Base-by-base conservation (phyloP, 2,797 vertebrate genomes). In the Clarias pachynema region DNA sequence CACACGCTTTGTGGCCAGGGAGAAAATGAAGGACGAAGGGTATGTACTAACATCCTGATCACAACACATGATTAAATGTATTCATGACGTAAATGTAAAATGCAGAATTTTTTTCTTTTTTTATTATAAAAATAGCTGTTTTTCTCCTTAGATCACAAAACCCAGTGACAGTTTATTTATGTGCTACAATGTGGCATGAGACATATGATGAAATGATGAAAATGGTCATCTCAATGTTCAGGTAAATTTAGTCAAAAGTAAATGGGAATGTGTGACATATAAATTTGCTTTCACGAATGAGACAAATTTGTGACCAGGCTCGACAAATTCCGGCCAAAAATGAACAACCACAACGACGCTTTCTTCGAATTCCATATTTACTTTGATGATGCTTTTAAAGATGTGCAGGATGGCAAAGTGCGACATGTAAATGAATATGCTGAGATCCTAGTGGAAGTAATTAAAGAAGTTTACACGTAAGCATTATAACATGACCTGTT, bases 161-260 rank as follows among this genome's bases (percentile, higher is more conserved):
- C 20, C 73, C 57, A 34, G 72, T 88, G 62, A 91, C 95, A 49
- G 94, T 96, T 88, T 96, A 96, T 86, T 93, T 96, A 1, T 96
- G 96, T 88, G 96, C 95, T 66, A 96, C 96, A 85, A 96, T 96
- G 95, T 96, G 96, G 96, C 96, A 96, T 75, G 95, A 96, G 88
- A 96, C 94, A 53, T 95, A 94, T 10, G 95, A 96, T 12, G 96
- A 96, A 90, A 96, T 96, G 95, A 91, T 95, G 34, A 96, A 96
- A 91, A 96, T 96, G 86, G 91, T 96, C 74, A 96, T 94, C 3
- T 96, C 96, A 60, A 95, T 96, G 95, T 96, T 96, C 91, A 95
- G 96, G 96, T 96, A 88, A 72, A 44, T 72, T 72, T n/a, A 49
- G 22, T 73, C 12, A 6, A 29, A 75, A 56, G 20, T 56, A 56